These are phyloP conservation scores for Oxyscelio sp. DNA, from an alignment of 2,888 invertebrate genomes.

Conservation along the genomic window DNA sequence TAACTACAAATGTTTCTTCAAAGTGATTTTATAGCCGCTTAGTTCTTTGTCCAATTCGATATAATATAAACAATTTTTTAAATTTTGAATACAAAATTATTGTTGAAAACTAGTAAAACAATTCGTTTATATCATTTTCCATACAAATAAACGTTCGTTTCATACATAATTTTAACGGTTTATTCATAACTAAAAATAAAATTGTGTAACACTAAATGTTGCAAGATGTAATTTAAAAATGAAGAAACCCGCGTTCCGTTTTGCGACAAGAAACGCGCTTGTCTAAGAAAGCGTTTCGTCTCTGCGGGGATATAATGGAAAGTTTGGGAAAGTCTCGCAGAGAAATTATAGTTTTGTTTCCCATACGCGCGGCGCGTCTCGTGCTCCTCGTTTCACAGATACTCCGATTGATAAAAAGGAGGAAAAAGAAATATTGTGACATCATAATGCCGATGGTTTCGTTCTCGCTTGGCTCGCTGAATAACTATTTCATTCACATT, in stretches of 20 bases:
- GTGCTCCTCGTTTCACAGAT: constrained; percentile 59
- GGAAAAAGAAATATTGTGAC: constrained; percentile 57
- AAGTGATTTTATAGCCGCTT: no score
- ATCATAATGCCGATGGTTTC: constrained; percentile 38
- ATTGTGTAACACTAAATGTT: constrained; percentile 34
- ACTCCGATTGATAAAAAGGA: constrained; percentile 47
- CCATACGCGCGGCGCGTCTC: constrained; percentile 38
- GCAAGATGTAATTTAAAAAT: constrained; percentile 19
- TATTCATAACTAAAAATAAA: no score
- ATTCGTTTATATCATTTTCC: no score
- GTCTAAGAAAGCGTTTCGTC: constrained; percentile 65
- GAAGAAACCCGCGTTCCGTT: neutral
- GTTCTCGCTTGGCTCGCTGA: constrained; percentile 1
- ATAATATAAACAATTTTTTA: no score
- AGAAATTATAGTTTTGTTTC: constrained; percentile 83
- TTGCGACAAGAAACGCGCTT: constrained; percentile 52
- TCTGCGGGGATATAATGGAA: constrained; percentile 82
- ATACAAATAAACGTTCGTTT: no score
- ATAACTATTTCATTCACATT: constrained; percentile 35
- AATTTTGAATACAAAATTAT: no score
- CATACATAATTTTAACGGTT: no score
- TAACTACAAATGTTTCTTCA: neutral
- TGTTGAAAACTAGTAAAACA: no score
- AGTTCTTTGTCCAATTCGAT: no score
- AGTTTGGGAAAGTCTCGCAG: constrained; percentile 87